Base-by-base conservation (phyloP, 1,140 invertebrate species). In the Ceratina japonica region DNA sequence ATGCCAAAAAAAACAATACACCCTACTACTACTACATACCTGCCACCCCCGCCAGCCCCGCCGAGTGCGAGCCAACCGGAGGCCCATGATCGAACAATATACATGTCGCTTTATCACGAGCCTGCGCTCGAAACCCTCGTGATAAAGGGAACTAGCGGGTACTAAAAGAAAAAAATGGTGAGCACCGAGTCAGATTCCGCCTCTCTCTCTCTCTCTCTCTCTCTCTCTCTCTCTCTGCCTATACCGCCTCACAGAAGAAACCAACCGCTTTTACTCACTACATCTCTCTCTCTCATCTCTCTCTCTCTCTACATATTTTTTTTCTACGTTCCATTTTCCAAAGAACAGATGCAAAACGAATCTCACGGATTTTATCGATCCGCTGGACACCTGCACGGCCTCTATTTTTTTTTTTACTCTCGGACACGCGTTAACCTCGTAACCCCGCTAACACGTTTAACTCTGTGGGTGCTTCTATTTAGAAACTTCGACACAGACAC, bases 11-110 rank as follows among this genome's bases (percentile, higher is more conserved):
- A 68, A 27, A n/a, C 18, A 68, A 54, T 44, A 20, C 18, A 80
- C 90, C 91, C 83, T 81, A 87, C 37, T 44, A 27, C 86, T 54
- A 62, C n/a, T n/a, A n/a, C n/a, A n/a, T n/a, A n/a, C n/a, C n/a
- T n/a, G n/a, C 27, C 27, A 31, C 75, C 75, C 89, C 91, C 91
- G 91, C 91, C 91, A 92, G 91, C 91, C 91, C 91, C 91, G 91
- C 89, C 89, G 91, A 92, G 91, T 89, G 91, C 91, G 90, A 92
- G 91, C 91, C 91, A 91, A 89, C 88, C 86, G 87, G 89, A 90
- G 84, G 87, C 83, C 85, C 87, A 85, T 68, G 65, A 68, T 82
- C 81, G 84, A 86, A 83, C 79, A 59, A 80, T 80, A 79, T n/a
- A 69, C 74, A 81, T 80, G 84, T 87, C 80, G 81, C 81, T 84